A percentile compares a stretch with the other conserved stretches of the same genome.
Conservation (phyloP, 2,113 vertebrate species). For the Leptodactylus fuscus region DNA sequence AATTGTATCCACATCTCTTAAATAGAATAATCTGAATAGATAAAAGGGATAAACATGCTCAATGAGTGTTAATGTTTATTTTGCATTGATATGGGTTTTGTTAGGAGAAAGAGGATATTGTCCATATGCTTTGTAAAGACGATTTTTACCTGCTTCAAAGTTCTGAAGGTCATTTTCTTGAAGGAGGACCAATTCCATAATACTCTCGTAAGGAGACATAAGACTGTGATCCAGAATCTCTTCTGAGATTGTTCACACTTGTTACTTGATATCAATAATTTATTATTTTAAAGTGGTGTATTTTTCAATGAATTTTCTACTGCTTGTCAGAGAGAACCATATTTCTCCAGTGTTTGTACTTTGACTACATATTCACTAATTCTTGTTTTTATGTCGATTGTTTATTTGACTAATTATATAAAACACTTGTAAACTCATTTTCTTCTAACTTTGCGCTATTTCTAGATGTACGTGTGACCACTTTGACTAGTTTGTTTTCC, state of each 20-base stretch:
- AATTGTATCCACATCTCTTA: no score
- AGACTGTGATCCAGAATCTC: not conserved
- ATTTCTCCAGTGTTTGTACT: not conserved
- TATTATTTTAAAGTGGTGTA: not conserved
- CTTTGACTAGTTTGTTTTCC: slow-evolving; percentile 9
- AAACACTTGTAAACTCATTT: slow-evolving; percentile 15
- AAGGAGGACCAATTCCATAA: not conserved
- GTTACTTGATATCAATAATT: not conserved
- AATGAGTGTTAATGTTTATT: no score
- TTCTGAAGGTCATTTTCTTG: not conserved
- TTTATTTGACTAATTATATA: slow-evolving; percentile 10
- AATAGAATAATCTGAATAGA: no score
- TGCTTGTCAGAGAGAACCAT: not conserved
- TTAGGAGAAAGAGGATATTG: no score
- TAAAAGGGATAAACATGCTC: no score
- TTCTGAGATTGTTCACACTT: not conserved
- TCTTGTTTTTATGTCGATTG: not conserved
- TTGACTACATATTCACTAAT: not conserved
- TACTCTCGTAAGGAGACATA: not conserved
- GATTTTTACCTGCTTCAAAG: no score
- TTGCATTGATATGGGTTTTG: no score
- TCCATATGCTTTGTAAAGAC: no score
- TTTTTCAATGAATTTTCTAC: not conserved
- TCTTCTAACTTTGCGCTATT: not conserved
- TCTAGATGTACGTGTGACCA: not conserved